phyloP scores from a whole-genome alignment of 2,797 vertebrate species.

The Lagodon rhomboides region DNA sequence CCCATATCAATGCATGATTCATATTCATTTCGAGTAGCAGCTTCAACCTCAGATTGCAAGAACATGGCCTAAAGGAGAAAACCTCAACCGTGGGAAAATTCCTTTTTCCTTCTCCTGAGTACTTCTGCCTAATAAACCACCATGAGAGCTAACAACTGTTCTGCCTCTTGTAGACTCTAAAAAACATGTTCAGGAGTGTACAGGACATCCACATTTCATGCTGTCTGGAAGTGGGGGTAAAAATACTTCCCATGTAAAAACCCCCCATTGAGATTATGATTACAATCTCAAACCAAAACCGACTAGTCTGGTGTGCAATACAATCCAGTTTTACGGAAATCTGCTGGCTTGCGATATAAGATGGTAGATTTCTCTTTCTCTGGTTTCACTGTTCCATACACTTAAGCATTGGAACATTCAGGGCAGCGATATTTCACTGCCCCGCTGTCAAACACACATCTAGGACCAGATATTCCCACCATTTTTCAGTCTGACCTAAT shows the following conservation, averaged over 20 bases:
- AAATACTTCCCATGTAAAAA: conserved; percentile 11
- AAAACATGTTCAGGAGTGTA: conserved; percentile 21
- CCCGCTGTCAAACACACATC: conserved; percentile 14
- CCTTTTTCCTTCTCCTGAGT: neutral
- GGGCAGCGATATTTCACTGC: conserved; percentile 24
- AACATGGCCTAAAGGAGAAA: conserved; percentile 20
- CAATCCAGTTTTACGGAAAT: conserved; percentile 25
- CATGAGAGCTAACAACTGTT: neutral
- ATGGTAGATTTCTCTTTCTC: conserved; percentile 12
- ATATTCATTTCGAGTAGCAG: conserved; percentile 4
- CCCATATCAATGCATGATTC: neutral
- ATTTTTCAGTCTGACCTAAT: conserved; percentile 34
- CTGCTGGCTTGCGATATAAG: neutral
- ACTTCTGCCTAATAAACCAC: conserved; percentile 14
- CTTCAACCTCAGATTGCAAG: neutral
- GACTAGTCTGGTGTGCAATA: conserved; percentile 28
- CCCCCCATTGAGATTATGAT: conserved; percentile 16
- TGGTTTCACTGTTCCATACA: conserved; percentile 12
- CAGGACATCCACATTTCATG: conserved; percentile 5
- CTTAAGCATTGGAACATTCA: conserved; percentile 4
- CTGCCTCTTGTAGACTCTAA: conserved; percentile 17
- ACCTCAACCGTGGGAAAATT: conserved; percentile 3
- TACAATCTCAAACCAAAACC: conserved; percentile 32
- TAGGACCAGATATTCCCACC: conserved; percentile 6
- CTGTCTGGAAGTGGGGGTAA: neutral